Evolutionary conservation across 37 sponge, comb jelly and placozoan species (phyloP).

Genomic region (Bolinopsis microptera): DNA sequence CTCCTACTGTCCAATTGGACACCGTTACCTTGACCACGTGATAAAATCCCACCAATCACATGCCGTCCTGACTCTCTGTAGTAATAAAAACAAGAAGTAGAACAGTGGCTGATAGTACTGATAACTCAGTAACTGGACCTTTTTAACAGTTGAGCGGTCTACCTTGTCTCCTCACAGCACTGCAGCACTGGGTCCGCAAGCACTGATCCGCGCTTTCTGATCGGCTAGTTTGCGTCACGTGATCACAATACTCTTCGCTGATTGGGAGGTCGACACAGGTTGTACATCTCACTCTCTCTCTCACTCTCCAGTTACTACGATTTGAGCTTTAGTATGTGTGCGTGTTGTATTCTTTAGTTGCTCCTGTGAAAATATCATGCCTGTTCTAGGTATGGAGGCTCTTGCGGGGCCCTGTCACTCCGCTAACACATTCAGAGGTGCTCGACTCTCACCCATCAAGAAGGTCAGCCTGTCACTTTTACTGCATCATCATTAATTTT

Average conservation of each 20-base stretch:
- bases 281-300: background rate
- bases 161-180: no score
- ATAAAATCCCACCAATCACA: background rate
- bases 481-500: no score
- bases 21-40: background rate
- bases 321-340: background rate
- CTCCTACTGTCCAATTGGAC: background rate
- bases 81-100: background rate
- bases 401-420: background rate
- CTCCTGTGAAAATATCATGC: background rate
- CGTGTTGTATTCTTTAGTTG: background rate
- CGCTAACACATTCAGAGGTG: background rate
- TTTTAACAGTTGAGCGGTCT: background rate
- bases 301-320: background rate
- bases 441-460: constrained; percentile 10
- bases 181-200: no score
- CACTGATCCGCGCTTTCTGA: background rate
- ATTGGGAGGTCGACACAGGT: background rate
- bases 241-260: background rate
- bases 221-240: no score
- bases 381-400: background rate
- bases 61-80: background rate
- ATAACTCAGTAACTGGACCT: background rate
- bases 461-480: background rate
- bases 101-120: background rate